Evolutionary conservation across 2,888 invertebrate species (phyloP), one percentile per base, ranked within the genome.

Genomic region (Patella ulyssiponensis): DNA sequence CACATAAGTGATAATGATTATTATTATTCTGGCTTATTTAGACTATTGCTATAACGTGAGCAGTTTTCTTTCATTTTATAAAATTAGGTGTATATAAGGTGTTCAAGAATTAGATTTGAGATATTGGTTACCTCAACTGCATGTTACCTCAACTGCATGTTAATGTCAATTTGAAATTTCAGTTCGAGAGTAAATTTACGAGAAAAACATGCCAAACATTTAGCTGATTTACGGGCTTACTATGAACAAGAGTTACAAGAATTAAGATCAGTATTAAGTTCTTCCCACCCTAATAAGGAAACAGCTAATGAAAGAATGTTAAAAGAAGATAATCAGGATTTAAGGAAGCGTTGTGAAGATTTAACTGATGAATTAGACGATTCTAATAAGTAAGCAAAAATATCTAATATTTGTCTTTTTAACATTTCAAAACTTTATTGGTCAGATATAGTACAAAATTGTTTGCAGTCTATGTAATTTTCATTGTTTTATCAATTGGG

Each of bases 161-260:
- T 44, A 44, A 44, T 44, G 44, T 44, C 44, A 9, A 44, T 44
- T 44, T 44, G 0, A 44, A 5, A 27, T 77, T 81, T 51, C 79
- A 88, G 88, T 76, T 80, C 82, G 9, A 82, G 87, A 69, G 78
- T 85, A 11, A 87, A 82, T 75, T 80, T 90, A 54, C 75, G 88
- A 56, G 87, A 88, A 80, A 89, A 90, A 73, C 89, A 90, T 82
- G 83, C 88, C 74, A 87, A 88, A 75, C 89, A 89, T 75, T 76
- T 90, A 78, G 81, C 88, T 17, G 89, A 90, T 78, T 84, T 90
- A 17, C 80, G 87, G 27, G 83, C 86, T 14, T 90, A 89, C 76
- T 90, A 90, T 54, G 89, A 90, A 79, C 84, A 87, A 52, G 89
- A 90, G 79, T 70, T 90, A 44, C 80, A 82, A 44, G 88, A 88